These are phyloP conservation scores for Ascaphus truei DNA, from an alignment of 2,113 vertebrate species.

Conservation along the genomic window DNA sequence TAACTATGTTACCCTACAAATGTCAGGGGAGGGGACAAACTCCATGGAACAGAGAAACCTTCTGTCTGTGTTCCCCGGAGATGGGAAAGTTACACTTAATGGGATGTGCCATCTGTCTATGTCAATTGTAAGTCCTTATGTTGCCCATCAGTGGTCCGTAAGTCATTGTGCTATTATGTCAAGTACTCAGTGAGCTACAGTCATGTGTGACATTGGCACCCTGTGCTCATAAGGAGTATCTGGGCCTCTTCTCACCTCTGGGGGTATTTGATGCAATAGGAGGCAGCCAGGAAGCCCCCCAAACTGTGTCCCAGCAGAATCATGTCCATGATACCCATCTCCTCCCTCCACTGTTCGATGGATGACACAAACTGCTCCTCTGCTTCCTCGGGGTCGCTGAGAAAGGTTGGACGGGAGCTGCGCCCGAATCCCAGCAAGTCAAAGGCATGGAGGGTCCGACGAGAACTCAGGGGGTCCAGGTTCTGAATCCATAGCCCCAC, in stretches of 20 bases:
- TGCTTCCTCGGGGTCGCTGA: conserved; percentile 66
- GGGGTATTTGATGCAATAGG: conserved; percentile 74
- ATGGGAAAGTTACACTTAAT: too few species aligned
- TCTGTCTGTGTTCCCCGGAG: too few species aligned
- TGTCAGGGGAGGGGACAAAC: too few species aligned
- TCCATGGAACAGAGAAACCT: too few species aligned
- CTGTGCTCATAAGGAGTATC: too few species aligned
- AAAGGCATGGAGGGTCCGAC: conserved; percentile 67
- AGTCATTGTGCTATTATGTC: too few species aligned
- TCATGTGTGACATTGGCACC: too few species aligned
- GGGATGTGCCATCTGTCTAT: too few species aligned
- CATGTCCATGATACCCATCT: conserved; percentile 72
- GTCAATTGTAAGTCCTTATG: too few species aligned
- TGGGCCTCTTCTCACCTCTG: conserved; percentile 68
- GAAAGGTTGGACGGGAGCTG: conserved; percentile 77
- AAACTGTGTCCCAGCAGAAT: conserved; percentile 79
- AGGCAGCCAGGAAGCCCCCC: conserved; percentile 73
- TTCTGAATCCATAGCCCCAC: conserved; percentile 87
- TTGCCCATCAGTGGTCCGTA: too few species aligned
- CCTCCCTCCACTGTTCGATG: conserved; percentile 75
- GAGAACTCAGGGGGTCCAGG: conserved; percentile 67
- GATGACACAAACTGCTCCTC: conserved; percentile 79
- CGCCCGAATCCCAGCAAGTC: conserved; percentile 85
- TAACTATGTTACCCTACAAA: too few species aligned
- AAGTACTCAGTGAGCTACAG: too few species aligned